Evolutionary conservation across 2,888 invertebrate genomes (phyloP).

Genomic region (Drosophila atripex): DNA sequence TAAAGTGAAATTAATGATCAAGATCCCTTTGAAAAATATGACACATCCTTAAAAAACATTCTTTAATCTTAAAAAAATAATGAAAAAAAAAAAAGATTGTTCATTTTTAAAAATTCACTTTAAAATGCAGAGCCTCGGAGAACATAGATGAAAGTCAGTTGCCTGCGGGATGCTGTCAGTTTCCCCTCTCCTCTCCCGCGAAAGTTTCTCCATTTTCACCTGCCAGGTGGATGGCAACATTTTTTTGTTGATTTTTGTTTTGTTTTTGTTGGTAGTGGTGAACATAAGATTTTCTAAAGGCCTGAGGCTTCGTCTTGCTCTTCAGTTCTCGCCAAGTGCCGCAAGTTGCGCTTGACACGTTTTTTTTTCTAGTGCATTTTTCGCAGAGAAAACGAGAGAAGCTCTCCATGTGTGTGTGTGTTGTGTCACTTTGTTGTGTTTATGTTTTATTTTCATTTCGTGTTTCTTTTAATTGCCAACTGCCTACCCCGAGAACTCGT

Average conservation of each 20-base stretch:
- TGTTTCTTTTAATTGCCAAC: constrained; percentile 52
- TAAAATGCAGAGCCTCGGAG: neutral
- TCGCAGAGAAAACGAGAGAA: constrained; percentile 27
- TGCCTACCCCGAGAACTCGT: constrained; percentile 35
- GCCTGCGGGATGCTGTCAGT: neutral
- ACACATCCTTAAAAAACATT: no score
- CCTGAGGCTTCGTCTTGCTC: constrained; percentile 30
- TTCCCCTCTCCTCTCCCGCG: neutral
- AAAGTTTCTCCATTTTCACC: neutral
- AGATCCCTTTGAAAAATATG: no score
- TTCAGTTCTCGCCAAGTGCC: constrained; percentile 27
- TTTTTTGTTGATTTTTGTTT: neutral
- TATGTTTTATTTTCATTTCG: constrained; percentile 49
- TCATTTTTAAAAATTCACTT: neutral
- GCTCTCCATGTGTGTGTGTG: constrained; percentile 20
- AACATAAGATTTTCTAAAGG: constrained; percentile 9
- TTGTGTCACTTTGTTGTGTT: constrained; percentile 34
- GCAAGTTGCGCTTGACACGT: constrained; percentile 46
- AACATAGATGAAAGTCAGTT: neutral
- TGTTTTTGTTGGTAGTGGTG: neutral
- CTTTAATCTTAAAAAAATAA: neutral
- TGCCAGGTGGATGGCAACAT: neutral
- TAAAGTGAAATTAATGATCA: no score
- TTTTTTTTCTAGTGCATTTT: constrained; percentile 23
- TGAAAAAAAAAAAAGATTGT: neutral